Conservation (phyloP, 2,888 invertebrate species). For the Spatulosminthurus flaviceps region DNA sequence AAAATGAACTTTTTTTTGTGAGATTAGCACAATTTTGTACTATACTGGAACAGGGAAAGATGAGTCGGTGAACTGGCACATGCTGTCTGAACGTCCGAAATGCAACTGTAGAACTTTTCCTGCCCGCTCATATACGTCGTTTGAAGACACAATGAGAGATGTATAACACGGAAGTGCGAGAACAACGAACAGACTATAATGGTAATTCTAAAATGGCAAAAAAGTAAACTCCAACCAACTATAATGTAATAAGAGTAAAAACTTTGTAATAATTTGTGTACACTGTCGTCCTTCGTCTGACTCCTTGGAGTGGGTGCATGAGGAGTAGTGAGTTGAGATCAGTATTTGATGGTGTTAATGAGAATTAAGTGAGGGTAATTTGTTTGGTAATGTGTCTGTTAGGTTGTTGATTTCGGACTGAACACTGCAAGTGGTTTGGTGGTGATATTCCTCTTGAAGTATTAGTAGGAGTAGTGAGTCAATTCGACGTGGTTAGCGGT, state of each 20-base stretch:
- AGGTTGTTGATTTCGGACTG: conserved; percentile 43
- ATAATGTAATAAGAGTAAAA: not conserved
- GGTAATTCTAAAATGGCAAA: no score
- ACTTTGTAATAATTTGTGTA: not conserved
- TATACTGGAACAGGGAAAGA: no score
- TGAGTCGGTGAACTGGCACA: conserved; percentile 2
- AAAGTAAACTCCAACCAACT: not conserved
- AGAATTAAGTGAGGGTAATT: conserved; percentile 59
- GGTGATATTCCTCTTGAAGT: not conserved
- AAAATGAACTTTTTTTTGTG: no score
- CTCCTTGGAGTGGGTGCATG: conserved; percentile 18
- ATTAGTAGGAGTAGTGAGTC: not conserved
- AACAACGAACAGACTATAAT: no score
- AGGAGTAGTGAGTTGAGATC: conserved; percentile 43
- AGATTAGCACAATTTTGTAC: no score
- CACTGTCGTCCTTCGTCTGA: not conserved
- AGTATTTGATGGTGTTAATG: conserved; percentile 57
- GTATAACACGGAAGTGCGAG: no score
- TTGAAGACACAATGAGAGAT: no score
- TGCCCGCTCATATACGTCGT: no score
- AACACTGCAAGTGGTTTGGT: conserved; percentile 11
- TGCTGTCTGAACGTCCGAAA: not conserved
- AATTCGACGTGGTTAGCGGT: not conserved
- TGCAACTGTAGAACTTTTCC: no score
- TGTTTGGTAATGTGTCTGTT: conserved; percentile 52